phyloP scores from a whole-genome alignment of 1,140 invertebrate species.

The Lepidurus couesii region DNA sequence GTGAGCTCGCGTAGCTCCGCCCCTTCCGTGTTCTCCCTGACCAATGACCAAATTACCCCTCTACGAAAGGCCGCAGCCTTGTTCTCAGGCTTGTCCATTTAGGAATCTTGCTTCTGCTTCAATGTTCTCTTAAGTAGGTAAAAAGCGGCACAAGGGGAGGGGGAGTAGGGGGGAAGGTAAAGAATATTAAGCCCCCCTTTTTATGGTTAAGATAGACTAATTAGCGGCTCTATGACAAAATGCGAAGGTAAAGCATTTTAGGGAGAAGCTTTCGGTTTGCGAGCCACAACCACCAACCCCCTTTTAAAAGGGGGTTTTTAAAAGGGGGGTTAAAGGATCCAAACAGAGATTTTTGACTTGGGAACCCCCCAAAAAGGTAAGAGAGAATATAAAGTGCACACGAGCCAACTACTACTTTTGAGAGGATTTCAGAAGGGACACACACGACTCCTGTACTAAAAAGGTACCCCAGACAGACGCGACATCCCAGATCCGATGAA shows the following conservation, averaged over 20 bases:
- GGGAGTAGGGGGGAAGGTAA: too few relatives aligned
- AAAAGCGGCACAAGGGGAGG: too few relatives aligned
- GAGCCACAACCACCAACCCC: neutral
- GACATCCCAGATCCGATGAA: neutral
- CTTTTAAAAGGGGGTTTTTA: neutral
- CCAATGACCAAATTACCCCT: neutral
- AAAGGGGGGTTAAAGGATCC: neutral
- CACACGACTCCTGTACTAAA: neutral
- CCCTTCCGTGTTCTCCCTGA: neutral
- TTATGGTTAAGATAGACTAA: neutral
- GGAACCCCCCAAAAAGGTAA: too few relatives aligned
- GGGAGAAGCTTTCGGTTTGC: neutral
- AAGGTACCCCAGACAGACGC: neutral
- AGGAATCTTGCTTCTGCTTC: too few relatives aligned
- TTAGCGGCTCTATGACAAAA: conserved; percentile 11
- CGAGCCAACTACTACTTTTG: neutral
- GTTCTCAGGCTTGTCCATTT: too few relatives aligned
- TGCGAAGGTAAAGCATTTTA: neutral
- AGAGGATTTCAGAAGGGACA: neutral
- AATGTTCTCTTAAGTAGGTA: too few relatives aligned
- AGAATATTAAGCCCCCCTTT: neutral
- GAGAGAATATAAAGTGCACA: neutral
- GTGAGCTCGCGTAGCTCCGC: neutral
- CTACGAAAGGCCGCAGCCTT: neutral
- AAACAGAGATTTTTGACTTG: too few relatives aligned